Conservation (phyloP, 2,113 vertebrate species). For the Pelvicachromis taeniatus region DNA sequence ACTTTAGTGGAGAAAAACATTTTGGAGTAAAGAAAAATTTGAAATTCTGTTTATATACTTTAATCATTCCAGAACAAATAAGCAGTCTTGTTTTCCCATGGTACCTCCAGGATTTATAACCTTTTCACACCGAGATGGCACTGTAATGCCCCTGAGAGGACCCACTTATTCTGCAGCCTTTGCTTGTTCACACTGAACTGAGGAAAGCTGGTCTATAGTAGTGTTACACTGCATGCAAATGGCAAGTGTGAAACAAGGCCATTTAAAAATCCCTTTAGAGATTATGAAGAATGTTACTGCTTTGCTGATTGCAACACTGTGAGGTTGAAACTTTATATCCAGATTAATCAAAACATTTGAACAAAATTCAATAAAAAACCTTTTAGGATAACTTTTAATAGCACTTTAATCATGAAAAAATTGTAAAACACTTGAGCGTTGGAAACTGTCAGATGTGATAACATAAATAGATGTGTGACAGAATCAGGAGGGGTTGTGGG, state of each 20-base stretch:
- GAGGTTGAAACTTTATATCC: background rate
- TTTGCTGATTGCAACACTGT: background rate
- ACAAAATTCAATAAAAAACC: background rate
- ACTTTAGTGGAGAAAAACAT: background rate
- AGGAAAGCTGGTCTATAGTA: background rate
- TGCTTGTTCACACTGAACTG: background rate
- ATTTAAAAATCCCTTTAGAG: background rate
- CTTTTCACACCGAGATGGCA: background rate
- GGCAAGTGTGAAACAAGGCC: background rate
- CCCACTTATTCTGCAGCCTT: fast-evolving
- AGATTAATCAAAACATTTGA: background rate
- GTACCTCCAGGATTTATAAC: background rate
- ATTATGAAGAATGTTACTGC: background rate
- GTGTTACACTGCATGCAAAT: background rate
- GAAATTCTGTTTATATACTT: background rate
- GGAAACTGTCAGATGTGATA: background rate
- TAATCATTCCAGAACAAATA: background rate
- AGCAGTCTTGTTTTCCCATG: background rate
- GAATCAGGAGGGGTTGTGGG: background rate
- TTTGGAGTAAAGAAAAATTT: background rate
- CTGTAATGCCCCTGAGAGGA: background rate
- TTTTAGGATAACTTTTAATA: background rate
- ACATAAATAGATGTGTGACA: background rate
- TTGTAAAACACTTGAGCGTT: background rate
- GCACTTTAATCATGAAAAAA: background rate